phyloP scores from a whole-genome alignment of 2,113 vertebrate genomes.

The Paralichthys olivaceus region DNA sequence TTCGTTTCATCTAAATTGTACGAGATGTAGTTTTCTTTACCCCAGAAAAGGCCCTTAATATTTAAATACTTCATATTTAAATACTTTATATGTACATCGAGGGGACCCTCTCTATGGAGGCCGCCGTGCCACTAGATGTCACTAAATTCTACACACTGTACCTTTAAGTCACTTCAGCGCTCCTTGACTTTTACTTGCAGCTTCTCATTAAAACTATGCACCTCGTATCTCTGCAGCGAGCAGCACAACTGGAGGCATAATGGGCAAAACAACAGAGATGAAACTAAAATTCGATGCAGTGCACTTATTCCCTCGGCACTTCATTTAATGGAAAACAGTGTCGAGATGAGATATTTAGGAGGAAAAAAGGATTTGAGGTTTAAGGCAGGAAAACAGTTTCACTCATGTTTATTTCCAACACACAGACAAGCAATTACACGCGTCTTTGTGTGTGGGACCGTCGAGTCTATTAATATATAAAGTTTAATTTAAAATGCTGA shows the following conservation, averaged over 20 bases:
- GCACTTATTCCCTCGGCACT: slow-evolving; percentile 12
- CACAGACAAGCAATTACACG: slow-evolving; percentile 45
- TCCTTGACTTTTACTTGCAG: slow-evolving; percentile 19
- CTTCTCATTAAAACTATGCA: slow-evolving; percentile 39
- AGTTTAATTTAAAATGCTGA: slow-evolving; percentile 52
- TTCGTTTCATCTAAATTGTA: no score
- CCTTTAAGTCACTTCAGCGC: slow-evolving; percentile 1
- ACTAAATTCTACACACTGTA: no score
- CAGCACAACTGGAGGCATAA: slow-evolving; percentile 1
- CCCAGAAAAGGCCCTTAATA: no score
- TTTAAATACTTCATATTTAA: no score
- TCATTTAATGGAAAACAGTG: slow-evolving; percentile 31
- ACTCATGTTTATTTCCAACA: slow-evolving; percentile 25
- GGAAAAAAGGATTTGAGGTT: neutral
- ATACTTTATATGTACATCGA: no score
- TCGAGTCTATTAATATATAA: slow-evolving; percentile 49
- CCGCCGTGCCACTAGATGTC: no score
- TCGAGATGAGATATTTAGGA: neutral
- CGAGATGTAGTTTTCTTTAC: no score
- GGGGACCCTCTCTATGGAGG: no score
- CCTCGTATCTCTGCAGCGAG: slow-evolving; percentile 5
- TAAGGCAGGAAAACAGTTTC: slow-evolving; percentile 36
- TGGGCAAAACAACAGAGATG: slow-evolving; percentile 31
- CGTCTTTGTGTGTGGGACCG: slow-evolving; percentile 30
- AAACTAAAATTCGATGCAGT: slow-evolving; percentile 10